Evolutionary conservation across 2,113 vertebrate genomes (phyloP), one percentile per base, ranked within the genome.

Genomic region (Notiomystis cincta): DNA sequence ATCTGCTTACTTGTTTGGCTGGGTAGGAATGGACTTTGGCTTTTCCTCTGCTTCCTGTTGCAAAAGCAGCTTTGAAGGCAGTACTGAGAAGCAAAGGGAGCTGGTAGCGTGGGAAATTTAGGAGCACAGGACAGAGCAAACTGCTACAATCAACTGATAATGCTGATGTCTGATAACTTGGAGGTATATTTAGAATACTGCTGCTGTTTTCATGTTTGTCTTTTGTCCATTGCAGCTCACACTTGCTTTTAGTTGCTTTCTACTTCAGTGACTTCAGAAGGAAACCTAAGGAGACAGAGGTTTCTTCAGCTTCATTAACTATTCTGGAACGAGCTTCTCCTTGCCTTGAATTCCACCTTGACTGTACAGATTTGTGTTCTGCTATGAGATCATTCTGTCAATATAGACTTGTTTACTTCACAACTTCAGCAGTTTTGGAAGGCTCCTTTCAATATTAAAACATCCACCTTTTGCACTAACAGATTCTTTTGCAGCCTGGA

Each of bases 241-340:
- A 7, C 45, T 48, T 58, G 60, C 15, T 27, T 91, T 85, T 82
- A 57, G 31, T 53, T 90, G 58, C 45, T 90, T 90, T 93, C 82
- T 82, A 23, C 79, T 88, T 94, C 54, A 57, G 71, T 88, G 78
- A 48, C 50, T 93, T 82, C 42, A 44, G 79, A 73, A 80, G 54
- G 67, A 88, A 93, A 57, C 47, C 54, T 57, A 16, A 73, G 58
- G 78, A 89, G 70, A 67, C 61, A 24, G 27, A 6, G 23, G 3
- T 82, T 94, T 88, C 75, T 88, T 92, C 79, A 82, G 71, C 75
- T 90, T 93, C n/a, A 42, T 92, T 90, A 30, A 82, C 50, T 95
- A 7, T 66, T 93, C 82, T 82, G 61, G 56, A 67, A 85, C 51
- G 21, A 78, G 40, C 54, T 84, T 33, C 38, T 91, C 20, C 35